phyloP scores from a whole-genome alignment of 30 jellyfish, hydroid and myxozoan species.

The Cassiopea xamachana region DNA sequence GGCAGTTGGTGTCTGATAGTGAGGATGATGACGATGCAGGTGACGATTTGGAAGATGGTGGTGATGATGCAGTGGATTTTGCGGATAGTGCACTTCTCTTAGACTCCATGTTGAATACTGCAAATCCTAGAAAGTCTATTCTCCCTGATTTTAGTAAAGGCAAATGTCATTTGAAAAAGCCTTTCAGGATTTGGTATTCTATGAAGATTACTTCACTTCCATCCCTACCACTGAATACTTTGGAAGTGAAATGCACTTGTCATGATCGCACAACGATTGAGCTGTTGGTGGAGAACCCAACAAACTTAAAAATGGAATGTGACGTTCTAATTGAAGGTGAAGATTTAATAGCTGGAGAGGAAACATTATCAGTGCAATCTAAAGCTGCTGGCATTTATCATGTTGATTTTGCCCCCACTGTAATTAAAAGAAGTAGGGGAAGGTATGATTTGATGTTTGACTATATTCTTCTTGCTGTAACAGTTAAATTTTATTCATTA shows the following conservation, averaged over 20 bases:
- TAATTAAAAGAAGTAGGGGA: slow-evolving; percentile 67
- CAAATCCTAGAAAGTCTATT: slow-evolving; percentile 10
- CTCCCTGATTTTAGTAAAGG: slow-evolving; percentile 44
- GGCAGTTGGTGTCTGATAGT: slow-evolving; percentile 47
- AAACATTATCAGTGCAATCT: slow-evolving; percentile 54
- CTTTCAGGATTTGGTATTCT: slow-evolving; percentile 92
- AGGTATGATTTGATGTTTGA: slow-evolving; percentile 45
- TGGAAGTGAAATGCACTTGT: slow-evolving; percentile 72
- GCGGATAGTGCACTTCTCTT: slow-evolving; percentile 17
- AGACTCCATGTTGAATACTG: slow-evolving; percentile 3
- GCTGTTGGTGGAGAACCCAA: slow-evolving; percentile 80
- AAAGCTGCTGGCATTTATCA: slow-evolving; percentile 71
- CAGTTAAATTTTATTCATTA: no score
- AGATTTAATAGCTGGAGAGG: slow-evolving; percentile 80
- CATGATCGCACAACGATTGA: slow-evolving; percentile 67
- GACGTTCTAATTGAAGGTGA: slow-evolving; percentile 76
- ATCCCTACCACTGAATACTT: slow-evolving; percentile 62
- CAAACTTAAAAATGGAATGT: slow-evolving; percentile 39
- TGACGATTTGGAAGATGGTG: no score
- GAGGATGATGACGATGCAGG: slow-evolving; percentile 78
- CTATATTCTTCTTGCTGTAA: background rate
- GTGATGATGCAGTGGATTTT: no score
- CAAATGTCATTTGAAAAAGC: slow-evolving; percentile 58
- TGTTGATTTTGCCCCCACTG: slow-evolving; percentile 75
- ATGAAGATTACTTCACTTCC: slow-evolving; percentile 71